Evolutionary conservation across 2,888 invertebrate species (phyloP), one percentile per base, ranked within the genome.

Genomic region (Rotaria magnacalcarata): DNA sequence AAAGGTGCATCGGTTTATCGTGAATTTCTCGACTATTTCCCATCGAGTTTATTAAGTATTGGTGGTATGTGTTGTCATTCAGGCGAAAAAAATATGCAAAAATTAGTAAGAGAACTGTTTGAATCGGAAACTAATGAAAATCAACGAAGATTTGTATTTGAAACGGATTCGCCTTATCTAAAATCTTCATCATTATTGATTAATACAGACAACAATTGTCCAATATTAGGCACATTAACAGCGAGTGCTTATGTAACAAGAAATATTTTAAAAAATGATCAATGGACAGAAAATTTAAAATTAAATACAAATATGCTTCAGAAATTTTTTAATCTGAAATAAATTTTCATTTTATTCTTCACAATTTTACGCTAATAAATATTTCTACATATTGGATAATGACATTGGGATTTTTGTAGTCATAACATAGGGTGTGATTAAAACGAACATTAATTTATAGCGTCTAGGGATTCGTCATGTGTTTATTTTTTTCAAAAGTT

Each of bases 71-170:
- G 67, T 34, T 67, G 67, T 34, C 67, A 34, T 67, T 3, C 67
- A 16, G 16, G 67, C 34, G 67, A 67, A 67, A 67, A 34, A 27
- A 10, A 14, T 34, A 14, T 67, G 5, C 67, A 67, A 27, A 16
- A 14, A 27, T 67, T 67, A 27, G 11, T 67, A 16, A 27, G 16
- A 27, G 67, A 67, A 67, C 27, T 67, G 8, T 34, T 34, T 67
- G 34, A 34, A 67, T 24, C 34, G 34, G 67, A 34, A 67, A 54
- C 7, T 1, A 21, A 21, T 54, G 54, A 54, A 54, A 67, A 34
- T 67, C 27, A 67, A 67, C 67, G 67, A 67, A 27, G 67, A 67
- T 27, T 67, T 67, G 67, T 34, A 34, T 56, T 56, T 56, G 56
- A 67, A 67, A 67, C 67, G 4, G 67, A 67, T 34, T 27, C 27